Evolutionary conservation across 2,113 vertebrate species (phyloP).

Genomic region (Thalassoma bifasciatum): DNA sequence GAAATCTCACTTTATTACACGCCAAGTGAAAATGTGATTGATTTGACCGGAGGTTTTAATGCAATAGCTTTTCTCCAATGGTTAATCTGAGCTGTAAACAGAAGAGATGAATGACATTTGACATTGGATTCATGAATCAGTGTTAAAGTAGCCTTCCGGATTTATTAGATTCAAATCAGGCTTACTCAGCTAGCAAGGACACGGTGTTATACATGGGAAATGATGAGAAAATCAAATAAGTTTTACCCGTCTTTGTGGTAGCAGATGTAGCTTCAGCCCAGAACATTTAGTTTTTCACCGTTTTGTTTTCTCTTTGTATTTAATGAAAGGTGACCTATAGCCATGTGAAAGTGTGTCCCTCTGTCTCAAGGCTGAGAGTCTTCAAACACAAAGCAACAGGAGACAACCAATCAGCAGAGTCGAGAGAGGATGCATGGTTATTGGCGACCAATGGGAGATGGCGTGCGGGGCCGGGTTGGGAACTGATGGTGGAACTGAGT

Average conservation of each 20-base stretch:
- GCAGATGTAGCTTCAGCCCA: not conserved
- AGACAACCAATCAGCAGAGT: constrained; percentile 37
- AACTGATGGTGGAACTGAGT: constrained; percentile 76
- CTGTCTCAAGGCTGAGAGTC: not conserved
- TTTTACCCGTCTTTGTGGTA: not conserved
- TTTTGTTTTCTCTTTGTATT: not conserved
- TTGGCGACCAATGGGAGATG: constrained; percentile 58
- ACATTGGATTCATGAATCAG: constrained; percentile 28
- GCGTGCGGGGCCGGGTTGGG: constrained; percentile 35
- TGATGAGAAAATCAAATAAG: constrained; percentile 16
- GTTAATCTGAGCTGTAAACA: constrained; percentile 9
- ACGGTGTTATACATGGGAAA: not conserved
- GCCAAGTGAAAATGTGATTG: constrained; percentile 10
- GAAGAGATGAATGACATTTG: constrained; percentile 23
- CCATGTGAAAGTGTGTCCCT: not conserved
- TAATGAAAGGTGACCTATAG: not conserved
- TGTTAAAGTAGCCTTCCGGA: constrained; percentile 2
- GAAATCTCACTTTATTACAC: constrained; percentile 7
- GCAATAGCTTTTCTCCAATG: not conserved
- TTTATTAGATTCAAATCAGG: constrained; percentile 14
- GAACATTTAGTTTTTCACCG: not conserved
- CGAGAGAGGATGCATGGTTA: constrained; percentile 22
- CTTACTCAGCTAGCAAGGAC: constrained; percentile 5
- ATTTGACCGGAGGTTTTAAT: constrained; percentile 11
- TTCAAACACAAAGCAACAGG: not conserved